These are phyloP conservation scores for Vultur gryphus DNA, from an alignment of 2,797 vertebrate species.

Conservation along the genomic window DNA sequence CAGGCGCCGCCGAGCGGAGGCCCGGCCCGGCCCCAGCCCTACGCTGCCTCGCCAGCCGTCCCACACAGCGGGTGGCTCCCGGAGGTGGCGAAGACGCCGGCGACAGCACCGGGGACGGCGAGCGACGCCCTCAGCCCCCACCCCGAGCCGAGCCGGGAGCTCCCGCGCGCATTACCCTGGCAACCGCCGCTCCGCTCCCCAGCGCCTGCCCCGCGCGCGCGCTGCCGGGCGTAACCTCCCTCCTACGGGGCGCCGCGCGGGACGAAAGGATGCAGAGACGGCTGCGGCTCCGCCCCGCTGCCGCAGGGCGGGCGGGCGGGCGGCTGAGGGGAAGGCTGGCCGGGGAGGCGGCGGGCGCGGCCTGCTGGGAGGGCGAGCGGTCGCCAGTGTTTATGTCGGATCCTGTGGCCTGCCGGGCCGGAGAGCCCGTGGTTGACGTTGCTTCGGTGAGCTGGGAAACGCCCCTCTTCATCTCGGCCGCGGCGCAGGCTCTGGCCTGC, in stretches of 20 bases:
- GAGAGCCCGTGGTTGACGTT: rapidly evolving
- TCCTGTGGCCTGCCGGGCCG: rapidly evolving
- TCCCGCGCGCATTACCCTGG: background rate
- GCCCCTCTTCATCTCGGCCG: background rate
- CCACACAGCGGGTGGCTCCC: background rate
- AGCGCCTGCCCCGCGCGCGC: background rate
- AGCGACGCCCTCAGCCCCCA: background rate
- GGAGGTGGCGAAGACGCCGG: background rate
- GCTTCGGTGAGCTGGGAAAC: background rate
- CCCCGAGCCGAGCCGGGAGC: too few relatives aligned
- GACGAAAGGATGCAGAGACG: background rate
- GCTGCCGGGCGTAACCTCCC: background rate
- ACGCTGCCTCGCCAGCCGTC: background rate
- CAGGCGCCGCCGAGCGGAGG: background rate
- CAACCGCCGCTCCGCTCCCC: background rate
- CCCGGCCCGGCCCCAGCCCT: background rate
- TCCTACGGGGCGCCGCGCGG: background rate
- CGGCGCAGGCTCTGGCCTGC: background rate
- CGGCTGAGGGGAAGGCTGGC: background rate
- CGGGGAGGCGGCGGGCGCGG: too few relatives aligned
- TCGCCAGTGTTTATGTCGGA: rapidly evolving
- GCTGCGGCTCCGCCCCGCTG: background rate
- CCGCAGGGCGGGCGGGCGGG: background rate
- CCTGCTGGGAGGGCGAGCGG: too few relatives aligned
- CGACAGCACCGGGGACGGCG: background rate